These are phyloP conservation scores for Odontocolon sp. DNA, from an alignment of 2,888 invertebrate species.

Conservation along the genomic window DNA sequence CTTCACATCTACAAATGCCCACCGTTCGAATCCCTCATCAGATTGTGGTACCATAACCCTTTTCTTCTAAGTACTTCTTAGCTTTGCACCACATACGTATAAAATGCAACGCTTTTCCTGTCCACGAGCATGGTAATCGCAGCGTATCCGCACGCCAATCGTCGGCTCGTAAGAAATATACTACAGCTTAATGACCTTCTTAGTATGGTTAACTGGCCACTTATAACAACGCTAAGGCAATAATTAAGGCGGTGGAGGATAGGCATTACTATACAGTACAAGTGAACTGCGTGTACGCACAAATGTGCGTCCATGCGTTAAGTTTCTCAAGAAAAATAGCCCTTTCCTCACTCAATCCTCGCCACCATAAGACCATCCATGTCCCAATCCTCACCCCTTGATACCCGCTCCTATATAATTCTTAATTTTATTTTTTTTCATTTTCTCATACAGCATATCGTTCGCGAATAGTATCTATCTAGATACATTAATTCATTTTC, in stretches of 20 bases:
- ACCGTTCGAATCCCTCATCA: too few relatives aligned
- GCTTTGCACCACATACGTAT: not conserved
- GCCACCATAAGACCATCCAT: conserved; percentile 30
- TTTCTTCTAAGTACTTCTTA: conserved; percentile 2
- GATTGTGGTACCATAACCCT: too few relatives aligned
- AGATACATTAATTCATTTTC: conserved; percentile 51
- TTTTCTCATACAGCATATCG: conserved; percentile 31
- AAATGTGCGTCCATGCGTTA: conserved; percentile 76
- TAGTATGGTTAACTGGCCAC: conserved; percentile 78
- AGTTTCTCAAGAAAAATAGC: conserved; percentile 73
- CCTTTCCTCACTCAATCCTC: conserved; percentile 58
- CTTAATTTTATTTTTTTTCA: conserved; percentile 48
- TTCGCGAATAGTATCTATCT: conserved; percentile 27
- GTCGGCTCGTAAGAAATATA: conserved; percentile 68
- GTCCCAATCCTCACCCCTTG: conserved; percentile 41
- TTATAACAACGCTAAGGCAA: conserved; percentile 74
- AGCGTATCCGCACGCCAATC: conserved; percentile 65
- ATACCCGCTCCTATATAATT: not conserved
- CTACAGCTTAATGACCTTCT: conserved; percentile 77
- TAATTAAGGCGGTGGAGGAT: conserved; percentile 73
- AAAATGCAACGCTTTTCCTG: conserved; percentile 65
- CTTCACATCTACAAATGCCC: not conserved
- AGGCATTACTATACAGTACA: conserved; percentile 50
- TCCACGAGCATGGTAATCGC: conserved; percentile 45
- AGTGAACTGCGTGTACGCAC: conserved; percentile 72